Conservation (phyloP, 2,888 invertebrate species). For the Drosophila multiciliata region DNA sequence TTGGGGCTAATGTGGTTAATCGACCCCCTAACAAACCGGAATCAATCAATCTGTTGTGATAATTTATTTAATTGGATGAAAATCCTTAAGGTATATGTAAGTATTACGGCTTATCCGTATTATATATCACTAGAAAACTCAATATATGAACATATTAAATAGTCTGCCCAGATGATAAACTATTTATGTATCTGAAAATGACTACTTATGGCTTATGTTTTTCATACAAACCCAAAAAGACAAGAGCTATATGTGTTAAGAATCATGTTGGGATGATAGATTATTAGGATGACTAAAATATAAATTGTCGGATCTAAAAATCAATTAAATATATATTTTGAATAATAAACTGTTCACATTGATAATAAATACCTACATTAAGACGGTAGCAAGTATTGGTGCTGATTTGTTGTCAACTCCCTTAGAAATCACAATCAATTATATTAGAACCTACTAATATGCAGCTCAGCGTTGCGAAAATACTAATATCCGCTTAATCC, state of each 20-base stretch:
- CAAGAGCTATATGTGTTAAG: not conserved
- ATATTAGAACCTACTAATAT: not conserved
- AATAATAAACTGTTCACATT: not conserved
- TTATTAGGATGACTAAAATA: not conserved
- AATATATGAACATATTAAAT: not conserved
- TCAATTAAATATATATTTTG: not conserved
- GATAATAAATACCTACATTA: not conserved
- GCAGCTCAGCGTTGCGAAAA: conserved; percentile 16
- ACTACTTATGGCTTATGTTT: not conserved
- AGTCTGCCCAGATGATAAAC: no score
- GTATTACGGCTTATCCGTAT: not conserved
- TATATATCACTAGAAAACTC: not conserved
- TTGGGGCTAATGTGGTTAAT: not conserved
- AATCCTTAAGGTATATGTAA: not conserved
- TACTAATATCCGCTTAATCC: conserved; percentile 26
- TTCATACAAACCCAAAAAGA: not conserved
- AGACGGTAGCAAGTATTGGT: not conserved
- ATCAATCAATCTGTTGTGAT: not conserved
- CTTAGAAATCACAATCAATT: not conserved
- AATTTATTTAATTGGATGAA: not conserved
- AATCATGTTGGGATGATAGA: not conserved
- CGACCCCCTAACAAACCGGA: not conserved
- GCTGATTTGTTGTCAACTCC: not conserved
- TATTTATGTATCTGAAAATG: not conserved
- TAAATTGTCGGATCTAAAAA: not conserved